These are phyloP conservation scores for Stomorhina lunata DNA, from an alignment of 2,888 invertebrate genomes.

Conservation along the genomic window DNA sequence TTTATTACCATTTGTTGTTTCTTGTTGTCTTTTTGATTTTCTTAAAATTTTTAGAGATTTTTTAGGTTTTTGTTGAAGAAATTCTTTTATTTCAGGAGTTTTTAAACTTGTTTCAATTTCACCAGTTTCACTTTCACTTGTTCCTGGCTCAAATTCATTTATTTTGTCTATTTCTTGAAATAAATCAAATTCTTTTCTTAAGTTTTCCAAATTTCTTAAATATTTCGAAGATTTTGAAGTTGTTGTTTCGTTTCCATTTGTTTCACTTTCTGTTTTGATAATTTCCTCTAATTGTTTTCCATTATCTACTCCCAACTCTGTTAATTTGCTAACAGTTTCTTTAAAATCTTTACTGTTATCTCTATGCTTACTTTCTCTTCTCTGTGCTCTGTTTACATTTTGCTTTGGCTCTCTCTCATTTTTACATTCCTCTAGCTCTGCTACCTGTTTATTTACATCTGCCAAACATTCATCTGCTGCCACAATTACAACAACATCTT, in stretches of 20 bases:
- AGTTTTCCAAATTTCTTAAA: not conserved
- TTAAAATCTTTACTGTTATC: not conserved
- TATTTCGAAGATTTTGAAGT: no score
- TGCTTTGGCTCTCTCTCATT: not conserved
- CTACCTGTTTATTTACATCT: constrained; percentile 6
- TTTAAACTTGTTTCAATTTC: not conserved
- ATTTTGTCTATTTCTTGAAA: no score
- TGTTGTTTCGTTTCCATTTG: not conserved
- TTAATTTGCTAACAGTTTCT: not conserved
- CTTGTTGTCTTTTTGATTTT: no score
- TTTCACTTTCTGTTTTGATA: not conserved
- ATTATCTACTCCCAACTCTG: not conserved
- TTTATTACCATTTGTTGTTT: not conserved
- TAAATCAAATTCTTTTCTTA: no score
- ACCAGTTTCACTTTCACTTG: not conserved
- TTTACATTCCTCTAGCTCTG: not conserved
- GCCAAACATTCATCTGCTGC: constrained; percentile 12
- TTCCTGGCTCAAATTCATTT: not conserved
- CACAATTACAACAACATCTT: constrained; percentile 5
- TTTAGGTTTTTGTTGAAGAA: no score
- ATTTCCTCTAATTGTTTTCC: not conserved
- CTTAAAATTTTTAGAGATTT: no score
- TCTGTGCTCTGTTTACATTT: not conserved
- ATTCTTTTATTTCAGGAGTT: no score
- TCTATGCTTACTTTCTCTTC: not conserved